Base-by-base conservation (phyloP, 2,888 invertebrate species). In the Nomada fabriciana region DNA sequence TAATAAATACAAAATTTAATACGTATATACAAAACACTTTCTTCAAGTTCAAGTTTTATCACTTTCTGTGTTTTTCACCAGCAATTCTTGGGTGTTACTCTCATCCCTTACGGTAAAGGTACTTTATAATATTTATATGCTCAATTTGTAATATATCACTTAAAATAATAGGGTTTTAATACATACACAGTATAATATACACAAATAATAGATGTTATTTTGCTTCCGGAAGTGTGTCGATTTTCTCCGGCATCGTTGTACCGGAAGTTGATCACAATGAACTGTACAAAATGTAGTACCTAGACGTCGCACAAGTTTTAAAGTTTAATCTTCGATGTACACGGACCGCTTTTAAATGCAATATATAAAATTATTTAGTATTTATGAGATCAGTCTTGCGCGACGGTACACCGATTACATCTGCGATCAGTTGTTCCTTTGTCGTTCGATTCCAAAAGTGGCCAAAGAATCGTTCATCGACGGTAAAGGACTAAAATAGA, bases 1-100 rank as follows among this genome's bases (percentile, higher is more conserved):
- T 86, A 89, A 89, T 89, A 89, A 89, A 89, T 89, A 89, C 80
- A 88, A 79, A 84, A 67, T 73, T 68, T 76, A 52, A 71, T 83
- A 80, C 78, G 50, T 85, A 86, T 80, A 55, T 85, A 86, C 76
- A 69, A 87, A 84, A 84, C 52, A 60, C 71, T 78, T 70, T 64
- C 23, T 69, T 47, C 36, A 36, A 29, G 29, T 47, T 52, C 63
- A 53, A 71, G 47, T 43, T 60, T 20, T 68, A 74, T 50, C 52
- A 43, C 65, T 50, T 25, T 59, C 53, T 18, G 23, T 50, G 7
- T 25, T 47, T 20, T 50, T 23, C 61, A 53, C 25, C 25, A 55
- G 55, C 42, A 72, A 53, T 67, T 69, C 11, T 11, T 68, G 42
- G 25, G 50, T n/a, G 50, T 59, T 57, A 75, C 36, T 23, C 75